Base-by-base conservation (phyloP, 2,797 vertebrate genomes). In the Dallia pectoralis region DNA sequence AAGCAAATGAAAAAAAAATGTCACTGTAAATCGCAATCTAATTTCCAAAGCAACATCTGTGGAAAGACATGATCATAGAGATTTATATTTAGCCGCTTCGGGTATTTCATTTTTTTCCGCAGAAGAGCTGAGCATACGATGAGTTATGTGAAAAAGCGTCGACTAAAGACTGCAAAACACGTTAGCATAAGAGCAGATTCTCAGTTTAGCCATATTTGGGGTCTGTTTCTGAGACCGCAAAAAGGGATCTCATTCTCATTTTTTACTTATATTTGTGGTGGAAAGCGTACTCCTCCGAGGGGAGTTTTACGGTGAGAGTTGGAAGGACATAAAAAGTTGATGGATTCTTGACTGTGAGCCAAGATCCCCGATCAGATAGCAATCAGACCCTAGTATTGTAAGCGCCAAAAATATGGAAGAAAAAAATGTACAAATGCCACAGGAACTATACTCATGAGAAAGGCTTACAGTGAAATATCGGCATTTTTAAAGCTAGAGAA, bases 51-150 rank as follows among this genome's bases (percentile, higher is more conserved):
- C 74, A 88, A 89, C 87, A 88, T 90, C 89, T 89, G 85, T 82
- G 87, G 83, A 89, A 87, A 86, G 87, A 87, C 87, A 91, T 88
- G 87, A 85, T 90, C 85, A 87, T 32, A 72, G 53, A 65, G 87
- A 86, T 87, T 83, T 87, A 89, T 89, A 90, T 90, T 90, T 90
- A 89, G 53, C 32, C 3, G 3, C 53, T 56, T 7, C n/a, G 16
- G 16, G 32, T 33, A 16, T 18, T 44, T 53, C 22, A n/a, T 59
- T 16, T 61, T 22, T n/a, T 9, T 32, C 30, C 19, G n/a, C 68
- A 72, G 27, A 66, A 68, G 44, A 82, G 79, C 75, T 72, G 49
- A 83, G 78, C 74, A 70, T 78, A 83, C 85, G 81, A 78, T 36
- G 71, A 62, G 67, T 29, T 75, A 78, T 27, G 53, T 29, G 56